Conservation (phyloP, 2,113 vertebrate species). For the Machaerirhynchus nigripectus region DNA sequence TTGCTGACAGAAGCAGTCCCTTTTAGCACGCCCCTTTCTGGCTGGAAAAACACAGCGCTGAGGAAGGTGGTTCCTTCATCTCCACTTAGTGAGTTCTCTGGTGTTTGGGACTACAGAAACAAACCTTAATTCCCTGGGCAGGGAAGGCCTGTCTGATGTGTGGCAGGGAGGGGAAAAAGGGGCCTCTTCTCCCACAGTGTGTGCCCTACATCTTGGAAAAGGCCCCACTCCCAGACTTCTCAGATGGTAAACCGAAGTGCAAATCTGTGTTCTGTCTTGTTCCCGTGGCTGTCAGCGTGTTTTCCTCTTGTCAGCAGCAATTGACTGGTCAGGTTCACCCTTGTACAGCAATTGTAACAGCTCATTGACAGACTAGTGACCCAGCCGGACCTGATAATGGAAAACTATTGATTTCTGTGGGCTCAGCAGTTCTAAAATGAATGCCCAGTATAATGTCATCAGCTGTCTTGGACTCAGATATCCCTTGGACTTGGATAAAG, state of each 20-base stretch:
- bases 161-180: not conserved
- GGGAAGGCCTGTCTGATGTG: not conserved
- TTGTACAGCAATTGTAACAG: conserved; percentile 86
- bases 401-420: conserved; percentile 96
- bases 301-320: conserved; percentile 94
- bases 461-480: conserved; percentile 78
- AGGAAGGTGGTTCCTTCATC: not conserved
- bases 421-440: conserved; percentile 83
- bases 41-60: fast-evolving
- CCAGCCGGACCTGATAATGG: conserved; percentile 95
- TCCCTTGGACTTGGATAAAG: conserved; percentile 4
- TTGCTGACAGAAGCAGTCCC: not conserved
- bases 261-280: conserved; percentile 95
- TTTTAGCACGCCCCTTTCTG: not conserved
- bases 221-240: conserved; percentile 75
- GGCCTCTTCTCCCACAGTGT: conserved; percentile 20
- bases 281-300: conserved; percentile 89
- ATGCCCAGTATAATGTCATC: conserved; percentile 82
- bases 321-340: conserved; percentile 90
- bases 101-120: not conserved
- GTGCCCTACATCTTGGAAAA: conserved; percentile 74
- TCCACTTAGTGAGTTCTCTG: not conserved
- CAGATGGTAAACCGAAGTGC: conserved; percentile 82
- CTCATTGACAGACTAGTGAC: conserved; percentile 98
- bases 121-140: not conserved